A percentile compares a stretch with the other conserved stretches of the same genome.
These are phyloP conservation scores for Colletes latitarsis DNA, from an alignment of 1,140 invertebrate species.

Conservation along the genomic window DNA sequence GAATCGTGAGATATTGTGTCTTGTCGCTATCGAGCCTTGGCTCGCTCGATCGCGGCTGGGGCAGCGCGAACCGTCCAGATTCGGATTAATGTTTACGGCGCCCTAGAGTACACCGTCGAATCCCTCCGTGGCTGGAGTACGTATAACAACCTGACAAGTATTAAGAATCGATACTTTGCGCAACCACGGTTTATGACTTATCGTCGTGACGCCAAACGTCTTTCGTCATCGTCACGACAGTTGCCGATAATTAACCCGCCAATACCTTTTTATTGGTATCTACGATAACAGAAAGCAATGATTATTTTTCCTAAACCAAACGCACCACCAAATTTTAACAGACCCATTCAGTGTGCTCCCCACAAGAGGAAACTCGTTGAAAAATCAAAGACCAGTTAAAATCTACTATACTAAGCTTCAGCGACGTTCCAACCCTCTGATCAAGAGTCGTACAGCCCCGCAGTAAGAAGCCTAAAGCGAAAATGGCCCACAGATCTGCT, in stretches of 20 bases:
- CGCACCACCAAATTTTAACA: too few relatives aligned
- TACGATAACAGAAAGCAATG: too few relatives aligned
- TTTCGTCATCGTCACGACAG: neutral
- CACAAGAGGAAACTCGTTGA: too few relatives aligned
- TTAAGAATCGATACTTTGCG: slow-evolving; percentile 28
- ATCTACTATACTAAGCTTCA: too few relatives aligned
- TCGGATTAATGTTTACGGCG: slow-evolving; percentile 64
- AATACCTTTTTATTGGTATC: too few relatives aligned
- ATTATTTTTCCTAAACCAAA: too few relatives aligned
- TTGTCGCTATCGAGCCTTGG: slow-evolving; percentile 53
- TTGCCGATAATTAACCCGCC: slow-evolving; percentile 23
- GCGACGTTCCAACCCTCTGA: too few relatives aligned
- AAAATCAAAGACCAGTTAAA: too few relatives aligned
- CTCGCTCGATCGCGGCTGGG: slow-evolving; percentile 53
- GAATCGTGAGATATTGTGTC: slow-evolving; percentile 65
- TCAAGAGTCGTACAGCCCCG: too few relatives aligned
- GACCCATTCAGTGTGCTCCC: too few relatives aligned
- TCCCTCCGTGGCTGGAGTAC: slow-evolving; percentile 13
- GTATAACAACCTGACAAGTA: slow-evolving; percentile 47
- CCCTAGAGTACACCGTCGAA: slow-evolving; percentile 53
- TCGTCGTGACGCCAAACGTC: neutral
- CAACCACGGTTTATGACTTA: slow-evolving; percentile 14
- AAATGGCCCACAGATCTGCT: too few relatives aligned
- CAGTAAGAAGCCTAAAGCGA: too few relatives aligned
- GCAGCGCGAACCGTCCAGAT: slow-evolving; percentile 49